phyloP scores from a whole-genome alignment of 2,113 vertebrate genomes.

The Passer domesticus region DNA sequence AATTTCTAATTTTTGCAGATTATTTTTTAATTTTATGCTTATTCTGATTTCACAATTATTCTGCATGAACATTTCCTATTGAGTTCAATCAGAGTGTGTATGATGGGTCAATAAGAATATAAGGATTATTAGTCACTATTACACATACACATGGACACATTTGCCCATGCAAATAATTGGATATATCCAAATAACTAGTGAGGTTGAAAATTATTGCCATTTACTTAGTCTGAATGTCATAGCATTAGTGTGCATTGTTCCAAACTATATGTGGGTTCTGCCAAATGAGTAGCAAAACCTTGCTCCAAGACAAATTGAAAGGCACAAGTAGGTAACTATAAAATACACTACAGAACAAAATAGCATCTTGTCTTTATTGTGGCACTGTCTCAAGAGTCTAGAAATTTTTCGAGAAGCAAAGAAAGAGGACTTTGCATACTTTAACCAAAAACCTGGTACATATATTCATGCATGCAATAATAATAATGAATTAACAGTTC shows the following conservation, averaged over 20 bases:
- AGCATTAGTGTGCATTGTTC: slow-evolving; percentile 8
- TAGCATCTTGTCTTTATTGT: neutral
- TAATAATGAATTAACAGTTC: neutral
- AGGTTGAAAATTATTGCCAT: slow-evolving; percentile 59
- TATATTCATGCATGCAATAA: neutral
- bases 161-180: slow-evolving; percentile 62
- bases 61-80: neutral
- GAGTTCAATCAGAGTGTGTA: slow-evolving; percentile 14
- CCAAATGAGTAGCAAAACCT: neutral
- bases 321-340: neutral
- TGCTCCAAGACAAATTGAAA: slow-evolving; percentile 11
- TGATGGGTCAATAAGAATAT: slow-evolving; percentile 41
- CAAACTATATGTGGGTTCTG: slow-evolving; percentile 17
- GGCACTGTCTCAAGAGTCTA: neutral
- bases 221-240: slow-evolving; percentile 46
- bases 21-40: slow-evolving; percentile 7
- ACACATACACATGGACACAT: neutral
- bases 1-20: neutral
- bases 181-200: slow-evolving; percentile 56
- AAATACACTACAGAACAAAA: neutral
- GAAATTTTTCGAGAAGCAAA: neutral
- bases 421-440: neutral
- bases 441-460: neutral
- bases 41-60: slow-evolving; percentile 38
- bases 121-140: slow-evolving; percentile 51